Evolutionary conservation across 2,113 vertebrate species (phyloP).

Genomic region (Archocentrus centrarchus): DNA sequence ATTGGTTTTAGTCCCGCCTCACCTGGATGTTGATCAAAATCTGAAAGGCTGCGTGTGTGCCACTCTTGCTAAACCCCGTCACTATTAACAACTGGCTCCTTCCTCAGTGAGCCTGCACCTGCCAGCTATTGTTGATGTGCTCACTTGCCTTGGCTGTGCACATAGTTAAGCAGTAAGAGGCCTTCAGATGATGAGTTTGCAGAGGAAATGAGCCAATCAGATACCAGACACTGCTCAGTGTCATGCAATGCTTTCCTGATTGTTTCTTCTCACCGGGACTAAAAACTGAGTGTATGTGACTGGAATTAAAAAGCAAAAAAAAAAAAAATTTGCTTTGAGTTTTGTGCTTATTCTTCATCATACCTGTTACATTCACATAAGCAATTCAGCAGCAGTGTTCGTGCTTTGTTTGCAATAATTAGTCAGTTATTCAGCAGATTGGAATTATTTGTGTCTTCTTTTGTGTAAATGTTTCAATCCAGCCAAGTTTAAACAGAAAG

Average conservation of each 20-base stretch:
- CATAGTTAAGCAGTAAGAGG: conserved; percentile 25
- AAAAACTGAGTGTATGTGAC: conserved; percentile 34
- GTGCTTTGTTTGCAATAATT: neutral
- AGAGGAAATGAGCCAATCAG: conserved; percentile 40
- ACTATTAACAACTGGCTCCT: conserved; percentile 44
- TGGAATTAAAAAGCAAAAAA: conserved; percentile 13
- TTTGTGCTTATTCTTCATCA: neutral
- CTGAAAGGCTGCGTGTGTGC: neutral
- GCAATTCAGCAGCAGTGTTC: neutral
- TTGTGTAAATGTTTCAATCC: neutral
- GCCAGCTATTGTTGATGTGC: conserved; percentile 41
- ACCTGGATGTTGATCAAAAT: conserved; percentile 8
- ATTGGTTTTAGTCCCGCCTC: neutral
- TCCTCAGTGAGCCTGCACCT: conserved; percentile 13
- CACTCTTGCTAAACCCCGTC: conserved; percentile 6
- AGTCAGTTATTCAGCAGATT: neutral
- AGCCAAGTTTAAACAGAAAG: neutral
- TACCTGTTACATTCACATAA: neutral
- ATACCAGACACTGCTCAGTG: conserved; percentile 29
- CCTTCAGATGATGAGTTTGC: conserved; percentile 38
- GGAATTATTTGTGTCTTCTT: neutral
- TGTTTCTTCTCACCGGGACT: conserved; percentile 42
- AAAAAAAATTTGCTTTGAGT: neutral
- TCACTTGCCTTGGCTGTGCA: conserved; percentile 31
- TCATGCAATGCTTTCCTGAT: conserved; percentile 37